Percentiles rank a stretch among this genome's conserved stretches.
Conservation (phyloP, 2,113 vertebrate genomes). For the Ia io region DNA sequence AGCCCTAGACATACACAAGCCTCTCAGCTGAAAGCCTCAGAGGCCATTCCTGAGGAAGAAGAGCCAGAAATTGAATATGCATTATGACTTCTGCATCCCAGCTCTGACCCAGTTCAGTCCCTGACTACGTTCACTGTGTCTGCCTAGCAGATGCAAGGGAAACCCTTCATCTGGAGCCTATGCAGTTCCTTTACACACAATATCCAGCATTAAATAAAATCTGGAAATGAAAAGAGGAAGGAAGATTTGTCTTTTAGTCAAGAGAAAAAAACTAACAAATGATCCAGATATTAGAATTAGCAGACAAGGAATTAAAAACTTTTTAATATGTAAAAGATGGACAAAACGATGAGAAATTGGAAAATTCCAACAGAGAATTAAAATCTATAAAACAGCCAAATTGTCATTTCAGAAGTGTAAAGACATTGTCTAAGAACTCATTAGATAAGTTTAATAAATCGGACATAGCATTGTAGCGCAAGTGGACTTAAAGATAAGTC, state of each 20-base stretch:
- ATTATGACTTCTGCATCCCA: neutral
- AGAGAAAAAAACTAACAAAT: neutral
- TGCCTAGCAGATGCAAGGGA: neutral
- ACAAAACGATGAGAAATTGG: neutral
- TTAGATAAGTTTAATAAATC: neutral
- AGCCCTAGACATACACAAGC: neutral
- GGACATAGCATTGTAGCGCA: neutral
- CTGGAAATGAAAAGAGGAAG: neutral
- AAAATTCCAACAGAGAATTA: slow-evolving; percentile 9
- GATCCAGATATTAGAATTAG: neutral
- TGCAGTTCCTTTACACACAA: neutral
- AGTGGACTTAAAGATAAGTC: neutral
- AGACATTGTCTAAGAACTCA: neutral
- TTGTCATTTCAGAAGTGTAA: neutral
- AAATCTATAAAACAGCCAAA: neutral
- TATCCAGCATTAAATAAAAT: neutral
- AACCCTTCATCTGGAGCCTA: neutral
- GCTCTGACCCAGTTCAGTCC: neutral
- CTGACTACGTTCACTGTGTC: neutral
- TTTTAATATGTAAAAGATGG: neutral
- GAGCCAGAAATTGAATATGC: neutral
- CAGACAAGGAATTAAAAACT: neutral
- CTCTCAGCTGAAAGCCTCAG: neutral
- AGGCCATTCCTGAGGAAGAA: neutral
- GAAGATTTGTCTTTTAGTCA: neutral